Conservation (phyloP, 2,113 vertebrate genomes). For the Macroglossus sobrinus region DNA sequence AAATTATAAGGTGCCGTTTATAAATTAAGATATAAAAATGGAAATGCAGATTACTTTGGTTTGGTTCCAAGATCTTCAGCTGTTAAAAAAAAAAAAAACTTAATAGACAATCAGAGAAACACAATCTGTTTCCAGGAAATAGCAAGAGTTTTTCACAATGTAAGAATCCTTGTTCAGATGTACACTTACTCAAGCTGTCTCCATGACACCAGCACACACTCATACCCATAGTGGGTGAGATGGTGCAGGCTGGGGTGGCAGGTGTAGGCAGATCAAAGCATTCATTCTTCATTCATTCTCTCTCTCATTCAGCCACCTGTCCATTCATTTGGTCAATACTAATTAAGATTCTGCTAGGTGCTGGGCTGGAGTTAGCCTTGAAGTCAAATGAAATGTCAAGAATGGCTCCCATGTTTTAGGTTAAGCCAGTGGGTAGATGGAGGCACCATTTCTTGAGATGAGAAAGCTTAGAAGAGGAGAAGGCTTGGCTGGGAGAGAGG, state of each 20-base stretch:
- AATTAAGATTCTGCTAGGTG: not conserved
- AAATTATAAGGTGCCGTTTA: constrained; percentile 70
- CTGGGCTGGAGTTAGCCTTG: not conserved
- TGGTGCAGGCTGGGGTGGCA: not conserved
- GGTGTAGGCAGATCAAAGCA: not conserved
- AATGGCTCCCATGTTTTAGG: not conserved
- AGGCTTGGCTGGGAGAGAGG: not conserved
- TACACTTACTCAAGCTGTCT: not conserved
- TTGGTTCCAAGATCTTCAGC: constrained; percentile 66
- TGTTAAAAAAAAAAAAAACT: not conserved
- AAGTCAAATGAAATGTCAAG: not conserved
- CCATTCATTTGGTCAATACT: not conserved
- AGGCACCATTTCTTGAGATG: not conserved
- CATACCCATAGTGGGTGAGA: not conserved
- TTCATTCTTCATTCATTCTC: not conserved
- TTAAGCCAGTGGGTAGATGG: not conserved
- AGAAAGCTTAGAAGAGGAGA: not conserved
- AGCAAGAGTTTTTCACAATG: constrained; percentile 50
- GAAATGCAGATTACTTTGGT: constrained; percentile 73
- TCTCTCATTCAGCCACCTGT: not conserved
- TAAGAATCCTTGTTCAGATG: constrained; percentile 17
- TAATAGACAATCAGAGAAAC: constrained; percentile 68
- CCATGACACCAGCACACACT: not conserved
- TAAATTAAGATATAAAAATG: constrained; percentile 75
- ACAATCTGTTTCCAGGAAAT: constrained; percentile 72